These are phyloP conservation scores for Aethina tumida DNA, from an alignment of 1,140 invertebrate species.

Conservation along the genomic window DNA sequence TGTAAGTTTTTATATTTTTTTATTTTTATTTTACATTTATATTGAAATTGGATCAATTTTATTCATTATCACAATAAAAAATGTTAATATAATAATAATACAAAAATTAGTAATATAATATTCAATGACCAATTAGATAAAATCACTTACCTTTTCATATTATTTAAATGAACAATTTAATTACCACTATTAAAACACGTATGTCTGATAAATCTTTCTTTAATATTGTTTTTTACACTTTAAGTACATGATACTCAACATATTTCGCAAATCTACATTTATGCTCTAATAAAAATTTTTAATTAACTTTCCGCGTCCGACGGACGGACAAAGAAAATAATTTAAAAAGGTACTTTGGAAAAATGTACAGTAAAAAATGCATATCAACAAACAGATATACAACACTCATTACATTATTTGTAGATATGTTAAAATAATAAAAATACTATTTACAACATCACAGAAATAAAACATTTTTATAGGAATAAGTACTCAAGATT, in stretches of 20 bases:
- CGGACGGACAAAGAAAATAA: conserved; percentile 4
- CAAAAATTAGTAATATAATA: too few species aligned
- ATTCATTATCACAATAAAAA: too few species aligned
- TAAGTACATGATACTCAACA: conserved; percentile 25
- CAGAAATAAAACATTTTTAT: conserved; percentile 10
- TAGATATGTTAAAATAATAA: conserved; percentile 13
- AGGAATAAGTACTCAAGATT: too few species aligned
- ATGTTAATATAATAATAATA: too few species aligned
- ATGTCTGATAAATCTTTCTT: too few species aligned
- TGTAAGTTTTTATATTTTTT: too few species aligned
- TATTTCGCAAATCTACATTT: conserved; percentile 16
- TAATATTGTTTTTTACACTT: conserved; percentile 19
- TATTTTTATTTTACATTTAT: too few species aligned
- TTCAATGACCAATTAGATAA: too few species aligned
- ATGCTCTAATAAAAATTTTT: conserved; percentile 11
- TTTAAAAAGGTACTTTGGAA: conserved; percentile 7
- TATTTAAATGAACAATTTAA: too few species aligned
- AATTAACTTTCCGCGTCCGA: conserved; percentile 5
- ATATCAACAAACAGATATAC: conserved; percentile 16
- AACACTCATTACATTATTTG: conserved; percentile 13
- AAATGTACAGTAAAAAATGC: conserved; percentile 18
- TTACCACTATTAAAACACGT: too few species aligned
- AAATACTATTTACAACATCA: conserved; percentile 9
- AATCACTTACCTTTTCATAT: too few species aligned
- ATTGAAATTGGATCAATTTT: too few species aligned